Base-by-base conservation (phyloP, 1,140 invertebrate genomes). In the Hestina assimilis region DNA sequence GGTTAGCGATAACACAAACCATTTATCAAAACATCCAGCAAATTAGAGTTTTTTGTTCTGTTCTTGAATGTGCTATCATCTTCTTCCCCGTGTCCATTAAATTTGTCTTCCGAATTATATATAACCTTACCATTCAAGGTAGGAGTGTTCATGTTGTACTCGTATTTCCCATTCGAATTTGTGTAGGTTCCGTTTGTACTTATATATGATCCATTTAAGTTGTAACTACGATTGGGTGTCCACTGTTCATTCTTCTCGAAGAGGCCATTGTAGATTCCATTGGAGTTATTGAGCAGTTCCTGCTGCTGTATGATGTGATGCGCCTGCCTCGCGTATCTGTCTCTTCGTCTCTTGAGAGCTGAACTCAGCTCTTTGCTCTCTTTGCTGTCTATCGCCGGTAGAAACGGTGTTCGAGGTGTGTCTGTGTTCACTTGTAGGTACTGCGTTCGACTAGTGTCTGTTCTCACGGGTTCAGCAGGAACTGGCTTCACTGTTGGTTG, bases 1-100 rank as follows among this genome's bases (percentile, higher is more conserved):
- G 51, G 83, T 84, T 84, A 81, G 83, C 64, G 29, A 79, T 76
- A 63, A 51, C 72, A 87, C 81, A 84, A 82, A 87, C 83, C 83
- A 67, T 84, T 84, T 54, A 77, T 72, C 56, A 84, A 75, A 61
- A 81, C 69, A 47, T 84, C 80, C 56, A 68, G 58, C 28, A 82
- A 29, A 35, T 71, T 73, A 31, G 59, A 21, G 33, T 45, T 61
- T 40, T 69, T 76, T 7, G 56, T 63, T 45, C 63, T 69, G 41
- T 63, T 78, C 4, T 59, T 41, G 33, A 68, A 70, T 17, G 33
- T 38, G 17, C 38, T 14, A 21, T 81, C 72, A 38, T 77, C 81
- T 33, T 80, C 75, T 14, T 73, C 74, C 38, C 66, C 35, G 11
- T 73, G 62, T 3, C 65, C 66, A 17, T 75, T 83, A 12, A 66